phyloP scores from a whole-genome alignment of 2,888 invertebrate genomes.

The Agrotis segetum region DNA sequence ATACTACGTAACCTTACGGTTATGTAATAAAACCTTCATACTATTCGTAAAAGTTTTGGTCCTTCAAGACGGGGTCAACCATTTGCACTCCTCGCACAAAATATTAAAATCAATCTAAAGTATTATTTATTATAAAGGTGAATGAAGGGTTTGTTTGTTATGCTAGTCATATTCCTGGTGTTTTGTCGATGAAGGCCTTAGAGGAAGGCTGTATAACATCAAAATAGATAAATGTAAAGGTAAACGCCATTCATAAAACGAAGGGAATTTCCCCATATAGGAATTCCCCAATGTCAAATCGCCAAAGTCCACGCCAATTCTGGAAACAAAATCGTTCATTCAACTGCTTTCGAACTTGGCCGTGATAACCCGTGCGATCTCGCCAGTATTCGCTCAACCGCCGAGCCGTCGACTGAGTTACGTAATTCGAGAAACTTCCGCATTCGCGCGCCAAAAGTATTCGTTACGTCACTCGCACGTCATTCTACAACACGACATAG shows the following conservation, averaged over 20 bases:
- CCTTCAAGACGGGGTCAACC: not conserved
- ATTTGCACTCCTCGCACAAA: not conserved
- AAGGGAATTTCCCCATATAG: slow-evolving; percentile 9
- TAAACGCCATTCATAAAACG: not conserved
- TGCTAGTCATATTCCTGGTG: no score
- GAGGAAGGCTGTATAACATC: no score
- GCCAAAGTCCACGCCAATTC: not conserved
- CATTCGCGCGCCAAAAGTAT: slow-evolving; percentile 56
- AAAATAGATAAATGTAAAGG: no score
- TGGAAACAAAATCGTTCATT: slow-evolving; percentile 39
- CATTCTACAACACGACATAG: slow-evolving; percentile 23
- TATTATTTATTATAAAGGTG: no score
- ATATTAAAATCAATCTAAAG: not conserved
- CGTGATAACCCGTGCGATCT: slow-evolving; percentile 30
- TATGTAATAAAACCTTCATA: not conserved
- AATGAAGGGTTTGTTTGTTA: no score
- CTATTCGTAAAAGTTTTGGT: not conserved
- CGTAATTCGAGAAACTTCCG: slow-evolving; percentile 35
- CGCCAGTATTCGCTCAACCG: slow-evolving; percentile 40
- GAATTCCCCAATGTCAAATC: slow-evolving; percentile 22
- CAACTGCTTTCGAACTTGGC: slow-evolving; percentile 23
- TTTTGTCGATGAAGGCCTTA: no score
- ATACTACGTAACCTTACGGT: no score
- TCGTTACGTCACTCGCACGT: slow-evolving; percentile 53
- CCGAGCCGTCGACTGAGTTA: slow-evolving; percentile 31